Percentiles rank a stretch among this genome's conserved stretches.
Conservation (phyloP, 2,113 vertebrate genomes). For the Phyllopteryx taeniolatus region DNA sequence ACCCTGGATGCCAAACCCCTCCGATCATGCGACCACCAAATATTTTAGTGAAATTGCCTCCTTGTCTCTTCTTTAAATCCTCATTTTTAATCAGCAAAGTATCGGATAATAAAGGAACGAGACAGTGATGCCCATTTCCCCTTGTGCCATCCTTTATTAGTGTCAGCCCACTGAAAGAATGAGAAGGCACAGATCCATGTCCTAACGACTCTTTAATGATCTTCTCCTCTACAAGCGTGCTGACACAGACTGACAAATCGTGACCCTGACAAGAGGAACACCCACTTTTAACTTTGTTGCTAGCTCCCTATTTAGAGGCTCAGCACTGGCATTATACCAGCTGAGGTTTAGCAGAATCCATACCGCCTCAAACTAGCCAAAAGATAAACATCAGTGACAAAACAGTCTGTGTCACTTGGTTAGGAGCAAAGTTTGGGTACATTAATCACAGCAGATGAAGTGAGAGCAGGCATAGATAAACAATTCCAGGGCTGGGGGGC, state of each 20-base stretch:
- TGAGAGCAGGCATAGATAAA: slow-evolving; percentile 37
- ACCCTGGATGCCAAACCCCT: slow-evolving; percentile 19
- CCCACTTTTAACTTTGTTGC: slow-evolving; percentile 49
- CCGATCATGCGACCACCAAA: not conserved
- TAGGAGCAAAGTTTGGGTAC: slow-evolving; percentile 31
- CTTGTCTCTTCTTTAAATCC: slow-evolving; percentile 45
- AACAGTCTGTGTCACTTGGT: slow-evolving; percentile 39
- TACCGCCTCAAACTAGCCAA: slow-evolving; percentile 14
- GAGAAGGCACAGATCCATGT: slow-evolving; percentile 48
- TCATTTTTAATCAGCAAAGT: slow-evolving; percentile 46
- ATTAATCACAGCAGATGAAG: slow-evolving; percentile 47
- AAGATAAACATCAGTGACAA: slow-evolving; percentile 51
- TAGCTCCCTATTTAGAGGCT: slow-evolving; percentile 50
- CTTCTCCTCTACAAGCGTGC: slow-evolving; percentile 43
- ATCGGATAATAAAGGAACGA: slow-evolving; percentile 32
- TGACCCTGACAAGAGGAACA: slow-evolving; percentile 61
- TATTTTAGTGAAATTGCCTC: slow-evolving; percentile 36
- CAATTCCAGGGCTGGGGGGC: slow-evolving; percentile 15
- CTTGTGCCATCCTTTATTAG: slow-evolving; percentile 48
- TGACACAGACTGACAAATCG: slow-evolving; percentile 60
- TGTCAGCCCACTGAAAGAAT: slow-evolving; percentile 31
- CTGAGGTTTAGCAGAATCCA: slow-evolving; percentile 28
- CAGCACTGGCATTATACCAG: slow-evolving; percentile 44
- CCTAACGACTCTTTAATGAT: slow-evolving; percentile 66
- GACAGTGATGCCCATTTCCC: slow-evolving; percentile 34